Evolutionary conservation across 2,888 invertebrate genomes (phyloP).

Genomic region (Latrodectus hesperus): DNA sequence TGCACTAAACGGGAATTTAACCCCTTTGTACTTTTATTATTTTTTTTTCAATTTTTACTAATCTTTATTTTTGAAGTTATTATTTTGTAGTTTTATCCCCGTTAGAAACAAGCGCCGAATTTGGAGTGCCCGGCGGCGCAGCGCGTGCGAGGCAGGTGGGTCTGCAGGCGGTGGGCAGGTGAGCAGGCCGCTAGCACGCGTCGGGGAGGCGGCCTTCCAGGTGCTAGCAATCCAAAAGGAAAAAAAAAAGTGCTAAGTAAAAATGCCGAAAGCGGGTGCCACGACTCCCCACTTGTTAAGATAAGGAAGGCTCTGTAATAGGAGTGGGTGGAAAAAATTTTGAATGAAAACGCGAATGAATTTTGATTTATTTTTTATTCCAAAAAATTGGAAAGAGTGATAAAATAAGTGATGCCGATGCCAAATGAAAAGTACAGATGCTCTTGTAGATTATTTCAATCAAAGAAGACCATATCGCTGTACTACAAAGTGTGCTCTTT

Average conservation of each 20-base stretch:
- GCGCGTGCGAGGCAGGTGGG: background rate
- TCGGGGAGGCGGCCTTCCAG: background rate
- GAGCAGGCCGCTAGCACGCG: background rate
- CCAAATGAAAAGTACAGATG: too few species aligned
- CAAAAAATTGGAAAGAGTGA: too few species aligned
- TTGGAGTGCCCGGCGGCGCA: background rate
- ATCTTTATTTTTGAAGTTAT: too few species aligned
- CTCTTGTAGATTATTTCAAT: too few species aligned
- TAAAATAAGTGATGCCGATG: too few species aligned
- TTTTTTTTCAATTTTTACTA: too few species aligned
- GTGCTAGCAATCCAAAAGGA: background rate
- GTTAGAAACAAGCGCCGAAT: background rate
- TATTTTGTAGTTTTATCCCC: background rate
- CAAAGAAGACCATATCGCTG: too few species aligned
- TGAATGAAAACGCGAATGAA: background rate
- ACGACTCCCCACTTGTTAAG: background rate
- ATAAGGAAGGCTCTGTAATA: background rate
- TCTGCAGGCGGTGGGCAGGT: background rate
- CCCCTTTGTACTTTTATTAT: too few species aligned
- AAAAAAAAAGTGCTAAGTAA: background rate
- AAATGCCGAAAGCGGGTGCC: background rate
- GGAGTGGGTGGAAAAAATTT: background rate
- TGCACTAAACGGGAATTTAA: too few species aligned
- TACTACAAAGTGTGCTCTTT: too few species aligned
- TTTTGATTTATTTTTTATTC: background rate